A percentile compares a stretch with the other conserved stretches of the same genome.
These are phyloP conservation scores for Todiramphus chloris DNA, from an alignment of 2,113 vertebrate species.

Conservation along the genomic window DNA sequence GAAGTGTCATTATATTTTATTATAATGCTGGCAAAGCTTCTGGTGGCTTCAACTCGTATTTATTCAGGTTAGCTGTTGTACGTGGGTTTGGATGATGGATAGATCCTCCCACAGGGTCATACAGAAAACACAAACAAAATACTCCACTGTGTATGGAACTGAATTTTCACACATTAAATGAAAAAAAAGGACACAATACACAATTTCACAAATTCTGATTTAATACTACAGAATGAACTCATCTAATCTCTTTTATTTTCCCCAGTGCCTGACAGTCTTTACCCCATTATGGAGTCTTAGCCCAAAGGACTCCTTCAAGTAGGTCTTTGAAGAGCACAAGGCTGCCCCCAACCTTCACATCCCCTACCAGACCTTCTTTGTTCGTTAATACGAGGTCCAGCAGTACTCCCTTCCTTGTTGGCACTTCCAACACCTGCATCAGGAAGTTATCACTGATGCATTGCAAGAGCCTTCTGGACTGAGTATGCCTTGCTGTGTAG, in stretches of 20 bases:
- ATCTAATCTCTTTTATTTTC: neutral
- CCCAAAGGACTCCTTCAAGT: no score
- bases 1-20: slow-evolving; percentile 24
- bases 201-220: neutral
- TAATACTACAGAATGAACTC: neutral
- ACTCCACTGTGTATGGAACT: neutral
- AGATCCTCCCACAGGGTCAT: neutral
- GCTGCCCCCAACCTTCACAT: no score
- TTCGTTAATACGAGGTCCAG: no score
- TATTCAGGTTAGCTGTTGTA: neutral
- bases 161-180: neutral
- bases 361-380: no score
- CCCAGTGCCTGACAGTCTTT: neutral
- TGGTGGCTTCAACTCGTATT: neutral
- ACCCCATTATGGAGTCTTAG: neutral
- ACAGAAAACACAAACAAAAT: slow-evolving; percentile 9
- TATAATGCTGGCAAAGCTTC: neutral
- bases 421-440: no score
- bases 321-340: no score
- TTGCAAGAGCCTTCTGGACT: no score
- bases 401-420: no score
- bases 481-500: no score
- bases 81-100: neutral
- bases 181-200: neutral
- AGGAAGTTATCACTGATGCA: no score